Evolutionary conservation across 2,797 vertebrate species (phyloP).

Genomic region (Lacerta bilineata): DNA sequence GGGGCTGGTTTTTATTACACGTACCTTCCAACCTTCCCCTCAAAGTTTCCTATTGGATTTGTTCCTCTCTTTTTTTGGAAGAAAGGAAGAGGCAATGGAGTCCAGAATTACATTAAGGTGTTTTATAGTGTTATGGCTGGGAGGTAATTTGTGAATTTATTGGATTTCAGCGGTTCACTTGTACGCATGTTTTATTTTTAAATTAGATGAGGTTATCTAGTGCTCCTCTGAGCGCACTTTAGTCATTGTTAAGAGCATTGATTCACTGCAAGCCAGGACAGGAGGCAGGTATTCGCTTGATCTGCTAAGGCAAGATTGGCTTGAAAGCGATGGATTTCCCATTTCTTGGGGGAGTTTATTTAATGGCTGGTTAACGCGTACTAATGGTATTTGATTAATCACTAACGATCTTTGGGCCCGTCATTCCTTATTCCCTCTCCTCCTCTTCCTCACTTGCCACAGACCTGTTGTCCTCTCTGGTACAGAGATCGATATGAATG

Average conservation of each 20-base stretch:
- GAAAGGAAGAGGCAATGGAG: constrained; percentile 27
- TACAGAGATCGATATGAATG: neutral
- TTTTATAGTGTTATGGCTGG: constrained; percentile 41
- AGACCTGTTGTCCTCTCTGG: neutral
- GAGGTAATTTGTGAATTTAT: constrained; percentile 46
- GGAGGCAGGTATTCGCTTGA: neutral
- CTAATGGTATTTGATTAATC: constrained; percentile 47
- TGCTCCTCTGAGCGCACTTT: constrained; percentile 31
- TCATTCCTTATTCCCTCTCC: neutral
- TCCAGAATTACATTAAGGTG: constrained; percentile 41
- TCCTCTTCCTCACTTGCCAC: neutral
- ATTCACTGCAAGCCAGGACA: neutral
- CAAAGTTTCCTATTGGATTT: constrained; percentile 22
- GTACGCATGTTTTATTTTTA: constrained; percentile 44
- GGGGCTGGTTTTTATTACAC: constrained; percentile 26
- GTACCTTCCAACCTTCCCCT: neutral
- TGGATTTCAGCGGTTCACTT: constrained; percentile 41
- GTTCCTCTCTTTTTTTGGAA: neutral
- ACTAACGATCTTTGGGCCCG: constrained; percentile 24
- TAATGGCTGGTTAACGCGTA: constrained; percentile 26
- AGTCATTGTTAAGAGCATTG: constrained; percentile 43
- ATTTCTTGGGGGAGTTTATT: constrained; percentile 1
- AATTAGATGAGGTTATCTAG: constrained; percentile 51
- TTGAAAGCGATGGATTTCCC: constrained; percentile 39
- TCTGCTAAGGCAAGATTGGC: neutral